Conservation (phyloP, 2,113 vertebrate genomes). For the Pygoscelis adeliae region DNA sequence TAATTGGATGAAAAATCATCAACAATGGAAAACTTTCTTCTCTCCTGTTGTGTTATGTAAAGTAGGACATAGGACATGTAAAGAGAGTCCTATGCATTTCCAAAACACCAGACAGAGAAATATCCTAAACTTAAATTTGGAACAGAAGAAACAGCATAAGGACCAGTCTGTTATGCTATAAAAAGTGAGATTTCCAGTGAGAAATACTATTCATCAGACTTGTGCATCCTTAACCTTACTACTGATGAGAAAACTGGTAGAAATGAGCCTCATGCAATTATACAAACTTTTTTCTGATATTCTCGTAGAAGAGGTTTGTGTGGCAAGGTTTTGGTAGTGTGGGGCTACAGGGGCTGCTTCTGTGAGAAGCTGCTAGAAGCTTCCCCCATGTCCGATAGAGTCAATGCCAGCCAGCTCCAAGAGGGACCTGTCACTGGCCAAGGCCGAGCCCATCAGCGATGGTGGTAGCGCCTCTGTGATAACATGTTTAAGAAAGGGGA, state of each 20-base stretch:
- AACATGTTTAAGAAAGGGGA: background rate
- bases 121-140: background rate
- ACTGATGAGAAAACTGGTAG: background rate
- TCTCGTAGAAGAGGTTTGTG: background rate
- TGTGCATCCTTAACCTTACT: background rate
- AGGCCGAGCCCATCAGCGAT: fast-evolving
- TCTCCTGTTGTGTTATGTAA: background rate
- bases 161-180: background rate
- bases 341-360: background rate
- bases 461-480: fast-evolving
- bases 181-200: background rate
- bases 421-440: fast-evolving
- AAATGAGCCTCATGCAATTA: background rate
- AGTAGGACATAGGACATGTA: background rate
- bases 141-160: background rate
- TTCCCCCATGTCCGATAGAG: background rate
- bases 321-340: background rate
- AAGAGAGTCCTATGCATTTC: background rate
- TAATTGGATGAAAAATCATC: background rate
- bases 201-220: background rate
- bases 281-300: background rate
- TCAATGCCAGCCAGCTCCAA: background rate
- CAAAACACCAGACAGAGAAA: background rate
- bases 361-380: background rate
- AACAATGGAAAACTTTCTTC: background rate